Base-by-base conservation (phyloP, 2,888 invertebrate species). In the Spilarctia lutea region DNA sequence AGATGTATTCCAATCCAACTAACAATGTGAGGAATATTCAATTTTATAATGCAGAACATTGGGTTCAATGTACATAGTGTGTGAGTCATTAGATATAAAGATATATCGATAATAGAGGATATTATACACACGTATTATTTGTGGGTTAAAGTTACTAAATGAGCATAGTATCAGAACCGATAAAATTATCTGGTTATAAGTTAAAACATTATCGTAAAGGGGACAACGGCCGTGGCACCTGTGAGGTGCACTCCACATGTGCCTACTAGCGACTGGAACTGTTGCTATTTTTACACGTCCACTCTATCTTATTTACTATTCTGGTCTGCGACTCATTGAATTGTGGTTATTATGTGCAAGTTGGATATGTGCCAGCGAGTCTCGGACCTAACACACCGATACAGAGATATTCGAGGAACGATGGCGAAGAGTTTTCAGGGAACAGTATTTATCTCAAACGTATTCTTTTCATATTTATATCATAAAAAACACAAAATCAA, bases 231-330 rank as follows among this genome's bases (percentile, higher is more conserved):
- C 94, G 90, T 87, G 90, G 91, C 93, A 95, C 95, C 95, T 95
- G 95, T 91, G 93, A 94, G 94, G 94, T 94, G 94, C 93, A 94
- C 86, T 90, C 90, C 90, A 91, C 92, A 90, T 89, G 91, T 90
- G 91, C 89, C 87, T 87, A 90, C 92, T 90, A 90, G 91, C 92
- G 90, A 94, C 95, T 95, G 95, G 95, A 95, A 91, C 92, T 89
- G 90, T 89, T 86, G 92, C 95, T 96, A 96, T 96, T 95, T 96
- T 94, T 95, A 96, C 90, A 89, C 92, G 91, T 92, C 94, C 91
- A 94, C 94, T 94, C 93, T 94, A 94, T 95, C 94, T 96, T 95
- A 95, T 95, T 96, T 94, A 95, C 96, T 96, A 95, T 95, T 96
- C 95, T 94, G 92, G 96, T 94, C 94, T 92, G 94, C 94, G 94